Base-by-base conservation (phyloP, 2,888 invertebrate species). In the Trimorus sp. region DNA sequence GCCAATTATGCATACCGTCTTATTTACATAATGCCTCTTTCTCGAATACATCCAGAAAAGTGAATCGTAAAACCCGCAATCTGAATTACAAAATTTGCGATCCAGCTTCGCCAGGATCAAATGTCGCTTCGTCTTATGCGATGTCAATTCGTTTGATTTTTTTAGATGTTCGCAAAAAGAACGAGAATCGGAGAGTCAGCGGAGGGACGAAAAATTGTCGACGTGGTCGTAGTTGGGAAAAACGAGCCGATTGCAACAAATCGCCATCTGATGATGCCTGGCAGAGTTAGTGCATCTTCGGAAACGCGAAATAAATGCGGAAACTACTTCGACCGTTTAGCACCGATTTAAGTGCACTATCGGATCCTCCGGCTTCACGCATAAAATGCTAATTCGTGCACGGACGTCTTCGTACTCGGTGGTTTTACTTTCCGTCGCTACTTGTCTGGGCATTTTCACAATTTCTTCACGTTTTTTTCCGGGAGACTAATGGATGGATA, bases 341-440 rank as follows among this genome's bases (percentile, higher is more conserved):
- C 54, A 65, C 68, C 8, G 60, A 70, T 78, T 78, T 78, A 82
- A 82, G 77, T 82, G 82, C 82, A 73, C 54, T 78, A 65, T 82
- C 74, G 69, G 53, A 54, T 78, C 77, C 15, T 36, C 54, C 45
- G 77, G 56, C 59, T 70, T 63, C 60, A 83, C 78, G 86, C 87
- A 85, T 87, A 89, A 89, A 89, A 90, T 90, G 89, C 89, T 89
- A 88, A 90, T 89, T 89, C 85, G 81, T 83, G 70, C 74, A 84
- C 79, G 73, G 85, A 86, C 86, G 88, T 87, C 85, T 83, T 73
- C 77, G 85, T 75, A 60, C 54, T 70, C 59, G 12, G 16, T 1
- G 38, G 66, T 73, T 65, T 73, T 60, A 36, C 48, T 62, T 38
- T 40, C 48, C 12, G 7, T 14, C 8, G 53, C 40, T 38, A 53